Percentiles rank a stretch among this genome's conserved stretches.
Conservation (phyloP, 2,888 invertebrate genomes). For the Amiota communis region DNA sequence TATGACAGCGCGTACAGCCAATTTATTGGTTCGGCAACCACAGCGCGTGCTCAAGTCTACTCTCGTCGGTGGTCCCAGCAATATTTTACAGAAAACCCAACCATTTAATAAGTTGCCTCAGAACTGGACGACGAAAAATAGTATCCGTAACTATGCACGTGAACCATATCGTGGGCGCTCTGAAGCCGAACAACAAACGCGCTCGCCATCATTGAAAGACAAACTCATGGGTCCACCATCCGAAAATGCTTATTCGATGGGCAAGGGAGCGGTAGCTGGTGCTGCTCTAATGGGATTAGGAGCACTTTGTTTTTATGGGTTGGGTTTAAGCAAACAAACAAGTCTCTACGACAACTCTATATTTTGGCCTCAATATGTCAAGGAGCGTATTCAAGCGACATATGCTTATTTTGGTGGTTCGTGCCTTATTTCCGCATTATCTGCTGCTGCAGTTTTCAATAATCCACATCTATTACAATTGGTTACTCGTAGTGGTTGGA, state of each 20-base stretch:
- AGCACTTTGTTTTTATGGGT: conserved; percentile 94
- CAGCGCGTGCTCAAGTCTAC: conserved; percentile 38
- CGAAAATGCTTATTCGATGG: conserved; percentile 87
- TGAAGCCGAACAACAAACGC: conserved; percentile 74
- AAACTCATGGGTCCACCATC: conserved; percentile 84
- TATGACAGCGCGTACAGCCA: conserved; percentile 45
- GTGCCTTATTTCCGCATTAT: conserved; percentile 85
- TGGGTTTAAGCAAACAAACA: conserved; percentile 84
- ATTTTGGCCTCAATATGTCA: conserved; percentile 96
- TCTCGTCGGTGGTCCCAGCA: conserved; percentile 21
- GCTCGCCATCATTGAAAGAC: conserved; percentile 76
- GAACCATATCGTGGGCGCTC: conserved; percentile 55
- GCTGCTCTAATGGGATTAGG: conserved; percentile 91
- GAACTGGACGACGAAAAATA: conserved; percentile 17
- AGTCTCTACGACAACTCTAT: conserved; percentile 89
- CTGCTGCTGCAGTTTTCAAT: conserved; percentile 86
- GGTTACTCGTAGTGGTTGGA: conserved; percentile 85
- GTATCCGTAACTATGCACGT: conserved; percentile 64
- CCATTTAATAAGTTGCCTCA: conserved; percentile 34
- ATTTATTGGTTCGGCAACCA: conserved; percentile 43
- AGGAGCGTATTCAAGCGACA: conserved; percentile 88
- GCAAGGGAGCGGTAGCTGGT: conserved; percentile 92
- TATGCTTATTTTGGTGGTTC: conserved; percentile 95
- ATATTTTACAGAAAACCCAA: conserved; percentile 17
- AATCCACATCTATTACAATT: conserved; percentile 86